Evolutionary conservation across 92 coral and sea anemone species (phyloP).

Genomic region (Muricea muricata): DNA sequence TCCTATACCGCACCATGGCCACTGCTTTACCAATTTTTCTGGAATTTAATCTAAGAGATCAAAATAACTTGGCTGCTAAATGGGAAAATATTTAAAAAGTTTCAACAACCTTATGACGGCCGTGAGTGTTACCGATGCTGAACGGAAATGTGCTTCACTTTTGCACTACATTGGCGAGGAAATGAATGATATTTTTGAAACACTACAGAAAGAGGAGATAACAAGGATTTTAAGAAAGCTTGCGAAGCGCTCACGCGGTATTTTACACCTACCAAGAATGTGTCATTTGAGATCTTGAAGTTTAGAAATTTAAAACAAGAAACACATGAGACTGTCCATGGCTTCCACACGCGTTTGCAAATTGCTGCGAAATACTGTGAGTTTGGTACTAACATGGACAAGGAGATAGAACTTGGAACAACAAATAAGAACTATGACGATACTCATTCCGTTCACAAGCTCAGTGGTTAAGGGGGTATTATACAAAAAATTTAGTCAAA

Average conservation of each 20-base stretch:
- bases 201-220: constrained; percentile 31
- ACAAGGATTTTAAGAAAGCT: constrained; percentile 38
- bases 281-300: constrained; percentile 47
- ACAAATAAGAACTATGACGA: not conserved
- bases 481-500: too few relatives aligned
- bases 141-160: constrained; percentile 34
- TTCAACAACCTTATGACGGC: constrained; percentile 42
- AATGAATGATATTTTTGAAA: constrained; percentile 44
- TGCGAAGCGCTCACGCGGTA: constrained; percentile 32
- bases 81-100: constrained; percentile 33
- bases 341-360: constrained; percentile 20
- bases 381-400: not conserved
- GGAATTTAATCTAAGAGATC: too few relatives aligned
- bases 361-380: constrained; percentile 18
- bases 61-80: too few relatives aligned
- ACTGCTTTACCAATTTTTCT: too few relatives aligned
- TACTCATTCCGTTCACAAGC: not conserved
- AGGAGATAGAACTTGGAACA: not conserved
- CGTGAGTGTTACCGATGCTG: constrained; percentile 22
- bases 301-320: constrained; percentile 13
- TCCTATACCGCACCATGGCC: too few relatives aligned
- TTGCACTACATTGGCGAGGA: constrained; percentile 45
- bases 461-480: too few relatives aligned
- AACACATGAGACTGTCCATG: not conserved
- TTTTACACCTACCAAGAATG: constrained; percentile 47